Base-by-base conservation (phyloP, 1,140 invertebrate genomes). In the Popillia japonica region DNA sequence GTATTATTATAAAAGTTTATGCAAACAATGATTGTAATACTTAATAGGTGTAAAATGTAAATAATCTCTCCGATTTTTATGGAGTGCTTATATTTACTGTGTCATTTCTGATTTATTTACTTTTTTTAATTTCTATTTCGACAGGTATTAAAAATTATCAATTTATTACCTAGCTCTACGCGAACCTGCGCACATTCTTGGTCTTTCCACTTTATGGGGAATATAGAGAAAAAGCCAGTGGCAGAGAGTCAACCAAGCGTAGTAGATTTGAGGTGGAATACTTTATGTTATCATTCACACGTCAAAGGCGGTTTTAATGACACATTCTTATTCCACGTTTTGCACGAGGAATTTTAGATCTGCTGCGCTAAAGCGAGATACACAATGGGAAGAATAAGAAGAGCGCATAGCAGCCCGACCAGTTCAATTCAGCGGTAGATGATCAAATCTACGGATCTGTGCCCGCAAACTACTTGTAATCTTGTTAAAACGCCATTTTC, bases 271-370 rank as follows among this genome's bases (percentile, higher is more conserved):
- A 78, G 23, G 22, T 75, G 55, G 34, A 40, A 78, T 78, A 78
- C 55, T 76, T 77, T 80, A 76, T 78, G 76, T 78, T 75, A 82
- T 82, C 82, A 82, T 84, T 84, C 82, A 81, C 83, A 84, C 83
- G 82, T 84, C 83, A 80, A 68, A 73, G 74, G 59, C 77, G 77
- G 81, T 83, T 83, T 84, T 83, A 84, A 82, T 81, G 80, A 81
- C 79, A 81, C 83, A 83, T 84, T 84, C 83, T 81, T 84, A 84
- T 84, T 83, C 81, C 82, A 82, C 82, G 83, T 80, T 84, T 84
- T 80, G 83, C 83, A 83, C 82, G 79, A 81, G 81, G 81, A 82
- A 81, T 82, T 83, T 81, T 80, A 76, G 78, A 76, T 78, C 76
- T 55, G 79, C 10, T 27, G 72, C 72, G 61, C 11, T 22, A 68